Evolutionary conservation across 1,140 invertebrate species (phyloP).

Genomic region (Phthorimaea operculella): DNA sequence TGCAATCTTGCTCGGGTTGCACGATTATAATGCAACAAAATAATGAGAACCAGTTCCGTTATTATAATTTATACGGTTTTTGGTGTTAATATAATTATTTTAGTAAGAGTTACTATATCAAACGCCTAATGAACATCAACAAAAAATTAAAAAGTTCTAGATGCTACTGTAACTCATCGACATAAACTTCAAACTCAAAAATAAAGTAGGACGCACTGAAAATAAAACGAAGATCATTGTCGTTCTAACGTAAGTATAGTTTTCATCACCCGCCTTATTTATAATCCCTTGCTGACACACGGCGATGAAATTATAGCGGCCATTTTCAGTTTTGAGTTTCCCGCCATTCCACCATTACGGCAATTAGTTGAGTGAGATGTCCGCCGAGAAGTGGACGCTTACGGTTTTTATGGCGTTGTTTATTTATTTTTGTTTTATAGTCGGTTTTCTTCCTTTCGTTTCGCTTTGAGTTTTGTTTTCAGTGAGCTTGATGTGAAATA

Average conservation of each 20-base stretch:
- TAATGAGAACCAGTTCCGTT: too few species aligned
- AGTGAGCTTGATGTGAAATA: conserved; percentile 12
- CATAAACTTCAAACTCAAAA: conserved; percentile 12
- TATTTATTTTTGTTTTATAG: conserved; percentile 20
- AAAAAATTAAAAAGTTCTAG: too few species aligned
- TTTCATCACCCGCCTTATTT: conserved; percentile 62
- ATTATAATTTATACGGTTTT: too few species aligned
- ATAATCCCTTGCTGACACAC: conserved; percentile 49
- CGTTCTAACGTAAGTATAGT: conserved; percentile 52
- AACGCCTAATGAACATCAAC: too few species aligned
- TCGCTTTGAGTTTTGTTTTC: conserved; percentile 12
- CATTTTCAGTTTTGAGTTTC: conserved; percentile 54
- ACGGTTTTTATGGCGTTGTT: conserved; percentile 44
- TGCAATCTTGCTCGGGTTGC: too few species aligned
- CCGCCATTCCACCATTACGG: conserved; percentile 58
- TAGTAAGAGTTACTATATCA: too few species aligned
- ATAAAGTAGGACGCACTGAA: conserved; percentile 23
- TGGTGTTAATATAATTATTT: too few species aligned
- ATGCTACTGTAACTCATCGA: not conserved
- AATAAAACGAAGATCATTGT: conserved; percentile 58
- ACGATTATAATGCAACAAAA: too few species aligned
- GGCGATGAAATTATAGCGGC: conserved; percentile 54
- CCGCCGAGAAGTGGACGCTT: conserved; percentile 47
- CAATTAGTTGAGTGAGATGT: conserved; percentile 67
- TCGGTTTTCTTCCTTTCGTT: not conserved